Conservation (phyloP, 2,113 vertebrate genomes). For the Bolborhynchus lineola region DNA sequence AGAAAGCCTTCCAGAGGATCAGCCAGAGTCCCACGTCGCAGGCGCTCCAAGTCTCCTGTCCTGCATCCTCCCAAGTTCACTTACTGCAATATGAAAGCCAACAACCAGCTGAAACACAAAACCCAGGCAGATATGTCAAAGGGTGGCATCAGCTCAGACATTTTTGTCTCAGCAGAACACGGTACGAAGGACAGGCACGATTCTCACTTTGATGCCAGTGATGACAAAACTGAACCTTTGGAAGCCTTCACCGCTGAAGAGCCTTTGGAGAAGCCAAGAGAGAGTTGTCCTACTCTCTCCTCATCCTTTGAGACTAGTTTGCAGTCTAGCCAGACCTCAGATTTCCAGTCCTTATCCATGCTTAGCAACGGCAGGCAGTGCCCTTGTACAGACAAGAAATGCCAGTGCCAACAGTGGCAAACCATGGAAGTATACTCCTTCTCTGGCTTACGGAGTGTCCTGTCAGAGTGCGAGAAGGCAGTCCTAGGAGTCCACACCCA, state of each 20-base stretch:
- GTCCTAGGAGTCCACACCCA: slow-evolving; percentile 52
- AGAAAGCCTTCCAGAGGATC: slow-evolving; percentile 79
- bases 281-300: slow-evolving; percentile 24
- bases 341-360: slow-evolving; percentile 89
- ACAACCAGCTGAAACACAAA: slow-evolving; percentile 84
- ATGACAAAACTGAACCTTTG: slow-evolving; percentile 63
- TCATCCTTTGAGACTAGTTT: slow-evolving; percentile 67
- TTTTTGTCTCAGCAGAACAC: slow-evolving; percentile 71
- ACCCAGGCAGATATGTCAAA: slow-evolving; percentile 76
- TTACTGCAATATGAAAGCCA: slow-evolving; percentile 79
- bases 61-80: slow-evolving; percentile 89
- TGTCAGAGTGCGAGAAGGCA: slow-evolving; percentile 77
- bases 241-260: slow-evolving; percentile 60
- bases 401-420: slow-evolving; percentile 68
- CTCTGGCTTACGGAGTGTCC: slow-evolving; percentile 79
- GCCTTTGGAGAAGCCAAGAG: slow-evolving; percentile 47
- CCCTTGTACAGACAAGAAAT: slow-evolving; percentile 62
- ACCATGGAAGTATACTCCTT: slow-evolving; percentile 80
- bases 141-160: slow-evolving; percentile 38
- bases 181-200: slow-evolving; percentile 60
- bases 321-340: slow-evolving; percentile 71
- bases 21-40: slow-evolving; percentile 71
- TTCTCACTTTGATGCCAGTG: slow-evolving; percentile 71
- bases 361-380: slow-evolving; percentile 71
- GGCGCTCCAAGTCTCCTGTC: slow-evolving; percentile 87